phyloP scores from a whole-genome alignment of 2,113 vertebrate genomes.

The Apaloderma vittatum region DNA sequence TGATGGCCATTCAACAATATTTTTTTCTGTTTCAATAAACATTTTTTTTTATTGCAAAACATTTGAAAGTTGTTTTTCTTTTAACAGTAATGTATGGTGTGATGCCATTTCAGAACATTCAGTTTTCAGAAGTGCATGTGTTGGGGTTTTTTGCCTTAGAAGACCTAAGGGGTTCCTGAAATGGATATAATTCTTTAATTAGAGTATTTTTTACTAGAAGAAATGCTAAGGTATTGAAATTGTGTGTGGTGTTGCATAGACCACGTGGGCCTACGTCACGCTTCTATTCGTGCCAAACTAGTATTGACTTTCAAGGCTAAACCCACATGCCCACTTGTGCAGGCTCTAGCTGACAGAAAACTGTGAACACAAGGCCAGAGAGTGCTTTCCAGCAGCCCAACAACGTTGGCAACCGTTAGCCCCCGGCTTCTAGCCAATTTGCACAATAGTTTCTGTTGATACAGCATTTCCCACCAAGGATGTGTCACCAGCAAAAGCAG shows the following conservation, averaged over 20 bases:
- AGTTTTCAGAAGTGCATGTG: neutral
- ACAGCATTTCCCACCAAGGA: neutral
- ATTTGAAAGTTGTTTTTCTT: neutral
- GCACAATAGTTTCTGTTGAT: neutral
- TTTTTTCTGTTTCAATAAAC: neutral
- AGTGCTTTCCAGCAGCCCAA: neutral
- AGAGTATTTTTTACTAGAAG: neutral
- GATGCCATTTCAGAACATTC: neutral
- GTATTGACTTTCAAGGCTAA: neutral
- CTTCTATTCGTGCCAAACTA: neutral
- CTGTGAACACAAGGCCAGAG: neutral
- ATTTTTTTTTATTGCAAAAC: neutral
- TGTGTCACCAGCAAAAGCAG: neutral
- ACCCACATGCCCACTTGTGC: neutral
- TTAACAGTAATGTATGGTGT: neutral
- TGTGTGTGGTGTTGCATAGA: neutral
- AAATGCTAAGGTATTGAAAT: neutral
- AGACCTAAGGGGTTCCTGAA: neutral
- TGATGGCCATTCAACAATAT: neutral
- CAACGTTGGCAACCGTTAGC: neutral
- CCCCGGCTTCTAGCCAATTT: neutral
- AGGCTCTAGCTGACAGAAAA: neutral
- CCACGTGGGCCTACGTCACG: neutral
- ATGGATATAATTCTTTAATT: neutral
- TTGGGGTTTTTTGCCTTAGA: neutral